phyloP scores from a whole-genome alignment of 2,113 vertebrate species.

The Microcebus tavaratra region DNA sequence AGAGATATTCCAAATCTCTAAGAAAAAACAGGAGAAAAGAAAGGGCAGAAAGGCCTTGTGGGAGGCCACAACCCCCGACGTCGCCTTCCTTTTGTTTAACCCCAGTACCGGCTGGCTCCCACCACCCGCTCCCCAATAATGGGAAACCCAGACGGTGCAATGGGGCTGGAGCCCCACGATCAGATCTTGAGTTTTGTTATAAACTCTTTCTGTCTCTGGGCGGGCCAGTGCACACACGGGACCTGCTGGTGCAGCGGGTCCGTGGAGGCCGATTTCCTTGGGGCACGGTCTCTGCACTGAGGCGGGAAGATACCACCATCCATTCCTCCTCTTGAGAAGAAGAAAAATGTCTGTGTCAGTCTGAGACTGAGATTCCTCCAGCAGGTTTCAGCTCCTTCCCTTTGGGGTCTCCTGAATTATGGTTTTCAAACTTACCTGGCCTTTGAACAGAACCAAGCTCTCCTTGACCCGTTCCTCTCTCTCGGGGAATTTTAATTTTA shows the following conservation, averaged over 20 bases:
- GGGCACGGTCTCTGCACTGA: fast-evolving
- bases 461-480: background rate
- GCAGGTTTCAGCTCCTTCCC: background rate
- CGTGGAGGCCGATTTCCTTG: background rate
- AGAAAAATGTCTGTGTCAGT: background rate
- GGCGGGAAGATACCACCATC: background rate
- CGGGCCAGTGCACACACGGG: background rate
- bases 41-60: background rate
- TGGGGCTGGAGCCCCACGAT: background rate
- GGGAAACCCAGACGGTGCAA: background rate
- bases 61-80: fast-evolving
- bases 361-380: background rate
- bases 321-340: background rate
- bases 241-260: background rate
- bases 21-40: background rate
- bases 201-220: background rate
- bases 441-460: background rate
- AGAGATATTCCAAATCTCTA: background rate
- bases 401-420: background rate
- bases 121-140: fast-evolving
- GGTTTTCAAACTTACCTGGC: background rate
- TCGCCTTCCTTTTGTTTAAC: background rate
- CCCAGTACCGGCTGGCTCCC: background rate
- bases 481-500: background rate
- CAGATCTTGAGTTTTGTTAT: background rate